Evolutionary conservation across 2,888 invertebrate genomes (phyloP), one percentile per base, ranked within the genome.

Genomic region (Tetramorium bicarinatum): DNA sequence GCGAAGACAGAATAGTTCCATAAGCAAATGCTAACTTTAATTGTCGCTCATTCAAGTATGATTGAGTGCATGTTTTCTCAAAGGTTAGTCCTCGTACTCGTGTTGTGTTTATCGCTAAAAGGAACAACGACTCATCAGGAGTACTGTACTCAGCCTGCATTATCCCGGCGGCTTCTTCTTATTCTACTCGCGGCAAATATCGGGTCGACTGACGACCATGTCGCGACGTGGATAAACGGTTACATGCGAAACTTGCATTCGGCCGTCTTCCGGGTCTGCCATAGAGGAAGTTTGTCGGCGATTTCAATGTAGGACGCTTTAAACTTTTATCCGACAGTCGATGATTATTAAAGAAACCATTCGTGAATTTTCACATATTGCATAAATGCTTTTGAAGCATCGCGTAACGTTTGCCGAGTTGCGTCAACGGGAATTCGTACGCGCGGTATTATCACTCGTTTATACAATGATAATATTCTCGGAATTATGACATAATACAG

Each of bases 31-130:
- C 72, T n/a, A 38, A 54, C 54, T 79, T 71, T 64, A 76, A 76
- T 64, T 76, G 49, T 64, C 47, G 74, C 47, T 41, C 61, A 61
- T 74, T 74, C 74, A 59, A n/a, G 44, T 74, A 74, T 74, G 74
- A 74, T 74, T 74, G 59, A 74, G 44, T 61, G 18, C 59, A 74
- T 13, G 59, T 74, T 74, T 74, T 74, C 74, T 61, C 69, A 54
- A 52, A 54, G 25, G 77, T 52, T 25, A 62, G 18, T 67, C 25
- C 67, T 67, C 67, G 62, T 52, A 52, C 69, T 71, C 52, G 59
- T 59, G 44, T 74, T 59, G 59, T 44, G 21, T 21, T 47, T 47
- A 47, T 75, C 62, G 75, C 21, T 49, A 21, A 34, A 49, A 62
- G 59, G 61, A 62, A 49, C 59, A 29, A 61, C 47, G 21, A 61